Evolutionary conservation across 2,888 invertebrate genomes (phyloP), one percentile per base, ranked within the genome.

Genomic region (Coelopa pilipes): DNA sequence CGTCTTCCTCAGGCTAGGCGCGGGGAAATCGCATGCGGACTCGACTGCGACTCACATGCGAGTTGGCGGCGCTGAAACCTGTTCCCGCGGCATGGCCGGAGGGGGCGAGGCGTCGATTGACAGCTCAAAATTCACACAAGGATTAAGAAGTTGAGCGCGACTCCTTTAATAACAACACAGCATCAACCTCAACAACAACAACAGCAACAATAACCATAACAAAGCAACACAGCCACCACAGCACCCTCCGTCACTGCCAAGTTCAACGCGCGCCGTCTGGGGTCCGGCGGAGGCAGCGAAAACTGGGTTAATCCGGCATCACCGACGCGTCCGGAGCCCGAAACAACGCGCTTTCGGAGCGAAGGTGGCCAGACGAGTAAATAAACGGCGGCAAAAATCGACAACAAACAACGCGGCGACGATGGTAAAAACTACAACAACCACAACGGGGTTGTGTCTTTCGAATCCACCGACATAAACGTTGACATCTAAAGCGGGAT

Each of bases 291-390:
- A 34, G 4, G 34, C 34, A 34, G 7, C 45, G 19, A 60, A 70
- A 71, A 63, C 13, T 71, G 63, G 65, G 63, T 71, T 71, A 71
- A 65, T 71, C 65, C 59, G 62, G 53, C 55, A 71, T 63, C 55
- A 46, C 21, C 53, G 45, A 57, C 69, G 45, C 55, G 34, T 45
- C 34, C 21, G 55, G 55, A 68, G 17, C 17, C 15, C 21, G 50
- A 70, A 62, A 62, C 15, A 69, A 69, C 69, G 60, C 45, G 47
- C 17, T 65, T 47, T 7, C 1, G 50, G 46, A 21, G 60, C 24
- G 62, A 62, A 72, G 55, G 47, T 72, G 57, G 24, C 72, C 72
- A 72, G 45, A 34, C 45, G 53, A 55, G 45, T 24, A 55, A 68
- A 57, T 45, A 70, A 53, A 70, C 17, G 7, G 1, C 11, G 34